A percentile compares a stretch with the other conserved stretches of the same genome.
phyloP scores from a whole-genome alignment of 2,113 vertebrate species.

The Rissa tridactyla region DNA sequence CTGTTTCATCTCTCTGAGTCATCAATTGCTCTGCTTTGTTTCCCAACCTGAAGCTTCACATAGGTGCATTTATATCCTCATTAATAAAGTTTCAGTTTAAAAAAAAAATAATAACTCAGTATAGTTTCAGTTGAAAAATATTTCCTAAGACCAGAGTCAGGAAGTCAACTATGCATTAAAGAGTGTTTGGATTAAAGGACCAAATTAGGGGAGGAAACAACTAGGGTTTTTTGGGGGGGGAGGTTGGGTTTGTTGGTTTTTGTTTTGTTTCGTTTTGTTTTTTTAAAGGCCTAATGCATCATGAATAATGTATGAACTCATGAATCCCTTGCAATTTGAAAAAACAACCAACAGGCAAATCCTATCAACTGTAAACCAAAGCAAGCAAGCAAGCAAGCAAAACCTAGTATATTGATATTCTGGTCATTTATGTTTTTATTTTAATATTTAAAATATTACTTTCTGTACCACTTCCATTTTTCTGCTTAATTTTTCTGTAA shows the following conservation, averaged over 20 bases:
- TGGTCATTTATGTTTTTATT: not conserved
- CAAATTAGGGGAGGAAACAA: not conserved
- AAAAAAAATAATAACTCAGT: not conserved
- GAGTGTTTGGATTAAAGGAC: not conserved
- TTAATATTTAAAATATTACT: not conserved
- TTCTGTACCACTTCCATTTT: not conserved
- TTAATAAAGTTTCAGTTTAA: not conserved
- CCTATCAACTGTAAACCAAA: not conserved
- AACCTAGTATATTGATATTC: not conserved
- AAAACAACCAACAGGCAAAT: not conserved
- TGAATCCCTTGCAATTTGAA: not conserved
- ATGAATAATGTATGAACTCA: not conserved
- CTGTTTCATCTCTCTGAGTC: not conserved
- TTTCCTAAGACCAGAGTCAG: not conserved
- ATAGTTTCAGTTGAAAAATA: not conserved
- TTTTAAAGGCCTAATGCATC: not conserved
- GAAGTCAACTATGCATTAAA: not conserved
- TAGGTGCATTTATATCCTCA: not conserved
- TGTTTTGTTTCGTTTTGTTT: not conserved
- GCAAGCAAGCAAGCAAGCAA: not conserved
- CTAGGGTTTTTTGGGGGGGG: not conserved
- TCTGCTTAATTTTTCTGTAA: not conserved
- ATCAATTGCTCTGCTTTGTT: not conserved
- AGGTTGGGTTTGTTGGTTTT: not conserved
- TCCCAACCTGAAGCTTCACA: not conserved